Base-by-base conservation (phyloP, 2,113 vertebrate species). In the Hippocampus comes region DNA sequence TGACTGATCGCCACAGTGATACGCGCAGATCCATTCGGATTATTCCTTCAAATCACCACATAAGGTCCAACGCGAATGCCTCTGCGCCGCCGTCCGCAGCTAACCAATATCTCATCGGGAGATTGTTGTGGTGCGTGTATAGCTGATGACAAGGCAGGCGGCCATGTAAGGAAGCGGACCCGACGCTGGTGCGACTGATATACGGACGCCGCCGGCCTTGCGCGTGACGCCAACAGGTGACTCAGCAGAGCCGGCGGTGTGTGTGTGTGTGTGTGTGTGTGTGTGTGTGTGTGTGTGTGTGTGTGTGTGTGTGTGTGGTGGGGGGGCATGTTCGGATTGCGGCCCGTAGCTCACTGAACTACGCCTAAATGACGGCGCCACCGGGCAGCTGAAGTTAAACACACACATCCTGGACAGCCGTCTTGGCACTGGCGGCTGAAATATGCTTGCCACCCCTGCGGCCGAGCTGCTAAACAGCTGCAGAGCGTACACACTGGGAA, bases 81-180 rank as follows among this genome's bases (percentile, higher is more conserved):
- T 68, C 67, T n/a, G 30, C 11, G 63, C 46, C 38, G 75, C 77
- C 81, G 65, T 61, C 70, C 65, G 78, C 85, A 86, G 84, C 70
- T 10, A 76, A 89, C 84, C 86, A 87, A 88, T 86, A 74, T 81
- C 82, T 89, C 88, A 90, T 80, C 81, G 67, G 83, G 78, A 75
- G 71, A 63, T 81, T 80, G 83, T 78, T 83, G 80, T 64, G 86
- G 77, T 88, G 90, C 87, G 87, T 84, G 83, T 75, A 78, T 66
- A 56, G 82, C 78, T 83, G 86, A 85, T 76, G 85, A 81, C 77
- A 76, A 87, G 86, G 81, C 78, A 82, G 71, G 78, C 84, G 77
- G 78, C 89, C 90, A 88, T 91, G 86, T 91, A 91, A 85, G 90
- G 90, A 86, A 91, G 80, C 84, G 81, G 70, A 72, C 77, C 12